Percentiles rank a stretch among this genome's conserved stretches.
Evolutionary conservation across 2,888 invertebrate species (phyloP).

Genomic region (Sinotaia quadrata): DNA sequence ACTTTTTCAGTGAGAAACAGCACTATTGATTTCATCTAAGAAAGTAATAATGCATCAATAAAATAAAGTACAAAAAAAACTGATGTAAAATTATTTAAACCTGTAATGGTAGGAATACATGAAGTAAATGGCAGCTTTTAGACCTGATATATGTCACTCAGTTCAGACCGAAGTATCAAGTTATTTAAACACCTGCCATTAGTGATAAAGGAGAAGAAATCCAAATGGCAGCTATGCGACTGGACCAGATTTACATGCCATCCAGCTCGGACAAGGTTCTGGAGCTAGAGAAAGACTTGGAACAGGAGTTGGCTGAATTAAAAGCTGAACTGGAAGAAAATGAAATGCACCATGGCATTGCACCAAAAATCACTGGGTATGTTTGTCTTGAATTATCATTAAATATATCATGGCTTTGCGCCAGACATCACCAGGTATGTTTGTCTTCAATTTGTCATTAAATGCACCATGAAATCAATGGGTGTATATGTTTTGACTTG

Average conservation of each 20-base stretch:
- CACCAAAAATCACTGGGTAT: conserved; percentile 43
- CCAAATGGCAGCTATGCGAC: conserved; percentile 10
- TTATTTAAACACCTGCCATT: neutral
- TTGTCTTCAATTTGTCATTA: neutral
- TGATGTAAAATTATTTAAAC: no score
- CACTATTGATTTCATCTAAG: no score
- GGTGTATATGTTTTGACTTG: no score
- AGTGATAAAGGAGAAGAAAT: neutral
- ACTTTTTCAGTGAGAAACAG: no score
- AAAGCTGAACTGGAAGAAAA: conserved; percentile 69
- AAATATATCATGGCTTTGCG: neutral
- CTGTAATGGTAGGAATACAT: no score
- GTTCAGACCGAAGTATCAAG: neutral
- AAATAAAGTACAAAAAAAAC: no score
- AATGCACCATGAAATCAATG: neutral
- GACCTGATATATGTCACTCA: neutral
- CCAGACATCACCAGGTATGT: no score
- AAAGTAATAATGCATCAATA: no score
- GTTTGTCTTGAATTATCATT: no score
- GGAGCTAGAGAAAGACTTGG: conserved; percentile 63
- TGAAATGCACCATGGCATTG: conserved; percentile 63
- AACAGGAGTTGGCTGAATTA: conserved; percentile 66
- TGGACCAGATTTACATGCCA: conserved; percentile 19
- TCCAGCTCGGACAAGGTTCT: conserved; percentile 56
- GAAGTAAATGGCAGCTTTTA: no score